Evolutionary conservation across 2,888 invertebrate genomes (phyloP).

Genomic region (Danaus chrysippus): DNA sequence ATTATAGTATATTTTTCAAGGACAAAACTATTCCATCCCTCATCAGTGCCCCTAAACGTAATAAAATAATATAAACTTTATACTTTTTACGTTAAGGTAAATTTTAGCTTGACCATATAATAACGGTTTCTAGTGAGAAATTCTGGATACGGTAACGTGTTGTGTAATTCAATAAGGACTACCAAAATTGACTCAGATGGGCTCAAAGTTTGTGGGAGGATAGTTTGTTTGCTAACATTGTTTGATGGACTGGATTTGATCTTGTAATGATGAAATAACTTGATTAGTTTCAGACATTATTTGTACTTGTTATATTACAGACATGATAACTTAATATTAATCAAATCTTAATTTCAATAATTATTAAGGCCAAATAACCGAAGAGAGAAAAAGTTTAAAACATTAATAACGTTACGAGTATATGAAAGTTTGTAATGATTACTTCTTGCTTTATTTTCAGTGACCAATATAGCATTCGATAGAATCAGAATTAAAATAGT

Average conservation of each 20-base stretch:
- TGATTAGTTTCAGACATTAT: constrained; percentile 3
- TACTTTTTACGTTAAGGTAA: constrained; percentile 20
- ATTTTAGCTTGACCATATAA: constrained; percentile 31
- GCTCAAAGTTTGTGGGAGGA: constrained; percentile 62
- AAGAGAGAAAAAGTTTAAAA: no score
- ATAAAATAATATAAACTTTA: constrained; percentile 32
- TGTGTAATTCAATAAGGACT: constrained; percentile 74
- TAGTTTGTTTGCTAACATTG: constrained; percentile 73
- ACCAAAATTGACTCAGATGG: constrained; percentile 74
- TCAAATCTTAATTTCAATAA: no score
- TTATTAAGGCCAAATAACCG: no score
- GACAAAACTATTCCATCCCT: background rate
- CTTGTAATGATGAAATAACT: constrained; percentile 16
- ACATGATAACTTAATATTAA: no score
- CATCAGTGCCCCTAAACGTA: background rate
- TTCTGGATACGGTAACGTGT: constrained; percentile 59
- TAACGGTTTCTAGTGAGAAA: constrained; percentile 40
- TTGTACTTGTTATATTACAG: no score
- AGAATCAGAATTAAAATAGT: no score
- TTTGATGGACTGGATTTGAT: constrained; percentile 44
- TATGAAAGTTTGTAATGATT: no score
- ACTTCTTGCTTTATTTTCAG: no score
- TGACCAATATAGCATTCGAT: no score
- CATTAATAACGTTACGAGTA: no score
- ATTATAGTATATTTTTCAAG: constrained; percentile 21